Percentiles rank a stretch among this genome's conserved stretches.
Conservation (phyloP, 2,888 invertebrate genomes). For the Hyalella azteca region DNA sequence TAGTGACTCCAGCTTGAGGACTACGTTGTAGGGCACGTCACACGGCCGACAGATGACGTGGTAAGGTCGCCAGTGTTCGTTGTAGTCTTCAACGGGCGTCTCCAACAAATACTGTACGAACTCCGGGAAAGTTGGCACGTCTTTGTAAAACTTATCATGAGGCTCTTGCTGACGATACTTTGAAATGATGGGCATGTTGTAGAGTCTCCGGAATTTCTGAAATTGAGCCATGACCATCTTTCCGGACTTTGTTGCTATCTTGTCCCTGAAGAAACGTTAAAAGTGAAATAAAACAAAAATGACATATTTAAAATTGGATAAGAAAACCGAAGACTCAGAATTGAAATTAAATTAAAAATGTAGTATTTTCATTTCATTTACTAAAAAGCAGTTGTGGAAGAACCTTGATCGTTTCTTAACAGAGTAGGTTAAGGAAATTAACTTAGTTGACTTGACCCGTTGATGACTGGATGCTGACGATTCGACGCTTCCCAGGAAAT, state of each 20-base stretch:
- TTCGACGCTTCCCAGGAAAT: no score
- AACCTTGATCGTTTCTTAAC: no score
- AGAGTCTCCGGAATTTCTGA: conserved; percentile 34
- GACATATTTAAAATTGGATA: no score
- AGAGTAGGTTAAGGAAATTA: no score
- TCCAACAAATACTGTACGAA: conserved; percentile 49
- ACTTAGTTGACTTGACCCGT: no score
- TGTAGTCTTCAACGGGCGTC: conserved; percentile 47
- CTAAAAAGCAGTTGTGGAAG: no score
- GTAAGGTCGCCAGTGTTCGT: conserved; percentile 58
- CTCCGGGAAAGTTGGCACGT: conserved; percentile 53
- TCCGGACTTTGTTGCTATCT: conserved; percentile 35
- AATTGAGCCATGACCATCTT: conserved; percentile 1
- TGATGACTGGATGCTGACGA: no score
- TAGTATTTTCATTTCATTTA: no score
- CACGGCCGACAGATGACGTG: conserved; percentile 59
- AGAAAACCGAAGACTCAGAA: no score
- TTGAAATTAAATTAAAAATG: no score
- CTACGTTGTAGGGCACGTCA: conserved; percentile 40
- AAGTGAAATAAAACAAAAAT: no score
- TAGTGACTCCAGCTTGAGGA: conserved; percentile 40
- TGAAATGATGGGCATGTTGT: conserved; percentile 43
- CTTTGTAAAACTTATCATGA: conserved; percentile 12
- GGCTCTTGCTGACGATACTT: conserved; percentile 38
- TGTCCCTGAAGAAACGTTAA: conserved; percentile 45